Conservation (phyloP, 2,797 vertebrate species). For the Hephaestus fuliginosus region DNA sequence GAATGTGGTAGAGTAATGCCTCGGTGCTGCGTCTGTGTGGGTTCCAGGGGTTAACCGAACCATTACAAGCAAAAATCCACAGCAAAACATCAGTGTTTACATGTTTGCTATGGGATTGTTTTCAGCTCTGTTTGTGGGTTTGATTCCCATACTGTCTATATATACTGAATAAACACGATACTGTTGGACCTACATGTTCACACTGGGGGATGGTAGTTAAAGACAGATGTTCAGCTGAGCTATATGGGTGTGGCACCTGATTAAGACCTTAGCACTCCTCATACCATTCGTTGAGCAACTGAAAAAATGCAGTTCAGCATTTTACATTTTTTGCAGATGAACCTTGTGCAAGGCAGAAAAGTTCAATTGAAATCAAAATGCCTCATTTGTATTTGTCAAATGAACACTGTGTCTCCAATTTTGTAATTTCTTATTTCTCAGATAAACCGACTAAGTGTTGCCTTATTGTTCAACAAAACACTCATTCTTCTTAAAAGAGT, state of each 20-base stretch:
- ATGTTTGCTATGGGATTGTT: conserved; percentile 53
- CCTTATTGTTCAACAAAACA: not conserved
- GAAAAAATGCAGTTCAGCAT: conserved; percentile 40
- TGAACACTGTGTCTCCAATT: not conserved
- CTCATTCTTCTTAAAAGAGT: not conserved
- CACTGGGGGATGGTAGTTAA: conserved; percentile 36
- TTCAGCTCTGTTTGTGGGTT: conserved; percentile 54
- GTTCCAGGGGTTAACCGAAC: conserved; percentile 65
- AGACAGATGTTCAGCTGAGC: conserved; percentile 75
- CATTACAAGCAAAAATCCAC: conserved; percentile 58
- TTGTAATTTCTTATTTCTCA: not conserved
- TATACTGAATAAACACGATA: conserved; percentile 59
- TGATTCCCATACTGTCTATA: conserved; percentile 67
- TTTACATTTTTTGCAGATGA: conserved; percentile 2
- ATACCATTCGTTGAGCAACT: conserved; percentile 58
- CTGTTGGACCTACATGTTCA: conserved; percentile 26
- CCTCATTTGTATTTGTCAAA: not conserved
- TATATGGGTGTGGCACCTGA: conserved; percentile 69
- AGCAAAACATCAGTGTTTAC: conserved; percentile 57
- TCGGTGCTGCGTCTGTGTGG: conserved; percentile 49
- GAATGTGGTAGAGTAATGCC: conserved; percentile 56
- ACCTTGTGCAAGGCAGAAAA: not conserved
- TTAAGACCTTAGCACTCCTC: conserved; percentile 45
- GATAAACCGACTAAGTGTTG: not conserved
- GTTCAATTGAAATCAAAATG: not conserved